These are phyloP conservation scores for Nomada lathburiana DNA, from an alignment of 2,888 invertebrate genomes.

Conservation along the genomic window DNA sequence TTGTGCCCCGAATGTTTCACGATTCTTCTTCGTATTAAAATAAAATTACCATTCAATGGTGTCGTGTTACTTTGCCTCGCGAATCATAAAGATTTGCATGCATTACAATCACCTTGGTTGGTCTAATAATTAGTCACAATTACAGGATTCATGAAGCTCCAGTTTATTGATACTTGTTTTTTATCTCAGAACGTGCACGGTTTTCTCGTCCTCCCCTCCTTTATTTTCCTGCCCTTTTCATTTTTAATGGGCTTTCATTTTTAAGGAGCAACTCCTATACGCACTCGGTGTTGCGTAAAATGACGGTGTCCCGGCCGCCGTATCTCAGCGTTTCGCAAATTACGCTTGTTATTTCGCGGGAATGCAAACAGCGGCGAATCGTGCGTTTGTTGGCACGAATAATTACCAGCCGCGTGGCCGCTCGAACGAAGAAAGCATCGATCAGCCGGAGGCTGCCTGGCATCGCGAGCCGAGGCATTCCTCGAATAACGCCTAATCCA, in stretches of 20 bases:
- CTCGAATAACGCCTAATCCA: slow-evolving; percentile 70
- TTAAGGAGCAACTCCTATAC: neutral
- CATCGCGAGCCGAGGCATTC: slow-evolving; percentile 54
- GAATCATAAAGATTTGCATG: too few species aligned
- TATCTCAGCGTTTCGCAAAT: slow-evolving; percentile 20
- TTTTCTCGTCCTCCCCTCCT: too few species aligned
- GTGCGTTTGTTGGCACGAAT: slow-evolving; percentile 41
- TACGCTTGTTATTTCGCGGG: slow-evolving; percentile 36
- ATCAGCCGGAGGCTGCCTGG: slow-evolving; percentile 60
- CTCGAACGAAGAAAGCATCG: slow-evolving; percentile 62
- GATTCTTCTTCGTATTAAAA: too few species aligned
- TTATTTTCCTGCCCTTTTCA: too few species aligned
- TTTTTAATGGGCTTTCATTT: too few species aligned
- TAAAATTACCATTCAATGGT: neutral
- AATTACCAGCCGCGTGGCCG: slow-evolving; percentile 30
- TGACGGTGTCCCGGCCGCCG: neutral
- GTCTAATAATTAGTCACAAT: too few species aligned
- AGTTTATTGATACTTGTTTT: too few species aligned
- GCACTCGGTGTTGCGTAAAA: slow-evolving; percentile 20
- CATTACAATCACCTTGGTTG: too few species aligned
- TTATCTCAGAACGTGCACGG: too few species aligned
- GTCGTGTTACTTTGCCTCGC: too few species aligned
- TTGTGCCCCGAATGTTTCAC: too few species aligned
- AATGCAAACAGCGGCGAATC: slow-evolving; percentile 38
- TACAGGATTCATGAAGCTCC: too few species aligned